Conservation (phyloP, 2,888 invertebrate genomes). For the Globia sparganii region DNA sequence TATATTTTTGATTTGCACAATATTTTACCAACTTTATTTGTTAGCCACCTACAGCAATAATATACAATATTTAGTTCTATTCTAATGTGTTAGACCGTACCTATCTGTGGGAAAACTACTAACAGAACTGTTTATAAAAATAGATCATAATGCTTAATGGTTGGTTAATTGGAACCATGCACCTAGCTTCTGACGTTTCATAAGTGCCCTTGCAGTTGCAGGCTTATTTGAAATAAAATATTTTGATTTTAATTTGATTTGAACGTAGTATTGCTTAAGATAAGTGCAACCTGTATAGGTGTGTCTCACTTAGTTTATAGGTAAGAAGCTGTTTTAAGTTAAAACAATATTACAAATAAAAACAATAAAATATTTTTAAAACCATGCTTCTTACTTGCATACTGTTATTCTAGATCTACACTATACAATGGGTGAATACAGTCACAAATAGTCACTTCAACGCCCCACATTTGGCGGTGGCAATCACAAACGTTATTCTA, state of each 20-base stretch:
- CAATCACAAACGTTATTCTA: constrained; percentile 70
- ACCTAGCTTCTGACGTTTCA: too few relatives aligned
- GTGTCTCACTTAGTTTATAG: neutral
- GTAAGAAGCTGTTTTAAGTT: neutral
- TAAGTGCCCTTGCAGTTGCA: too few relatives aligned
- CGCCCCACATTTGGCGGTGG: constrained; percentile 76
- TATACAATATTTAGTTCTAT: neutral
- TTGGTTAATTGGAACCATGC: too few relatives aligned
- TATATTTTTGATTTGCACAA: neutral
- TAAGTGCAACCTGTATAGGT: neutral
- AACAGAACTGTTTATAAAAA: too few relatives aligned
- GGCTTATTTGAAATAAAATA: too few relatives aligned
- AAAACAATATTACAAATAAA: neutral
- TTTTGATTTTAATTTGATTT: too few relatives aligned
- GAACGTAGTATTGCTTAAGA: neutral
- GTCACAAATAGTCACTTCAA: constrained; percentile 13
- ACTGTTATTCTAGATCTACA: neutral
- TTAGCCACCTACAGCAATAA: neutral
- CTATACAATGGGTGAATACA: constrained; percentile 1
- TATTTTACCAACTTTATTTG: neutral
- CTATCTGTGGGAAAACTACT: neutral
- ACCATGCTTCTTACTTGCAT: neutral
- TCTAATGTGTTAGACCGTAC: neutral
- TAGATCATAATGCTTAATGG: too few relatives aligned
- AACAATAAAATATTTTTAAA: neutral